Evolutionary conservation across 2,888 invertebrate genomes (phyloP).

Genomic region (Protonemura montana): DNA sequence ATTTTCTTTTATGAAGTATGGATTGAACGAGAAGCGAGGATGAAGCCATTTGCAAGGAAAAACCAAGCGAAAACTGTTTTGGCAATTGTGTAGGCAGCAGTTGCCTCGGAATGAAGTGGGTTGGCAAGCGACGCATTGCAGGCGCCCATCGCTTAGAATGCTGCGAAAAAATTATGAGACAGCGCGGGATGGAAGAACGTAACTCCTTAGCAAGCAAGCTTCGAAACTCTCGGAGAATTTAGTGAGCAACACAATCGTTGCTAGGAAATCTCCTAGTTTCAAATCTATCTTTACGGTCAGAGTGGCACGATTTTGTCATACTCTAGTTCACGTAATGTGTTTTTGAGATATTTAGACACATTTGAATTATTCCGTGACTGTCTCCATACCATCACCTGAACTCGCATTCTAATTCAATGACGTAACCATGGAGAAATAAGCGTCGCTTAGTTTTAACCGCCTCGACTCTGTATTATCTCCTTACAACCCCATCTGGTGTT

Average conservation of each 20-base stretch:
- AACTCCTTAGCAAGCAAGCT: not conserved
- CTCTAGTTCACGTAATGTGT: not conserved
- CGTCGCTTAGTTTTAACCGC: conserved; percentile 10
- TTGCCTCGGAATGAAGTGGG: conserved; percentile 23
- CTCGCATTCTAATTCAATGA: not conserved
- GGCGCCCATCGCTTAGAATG: conserved; percentile 30
- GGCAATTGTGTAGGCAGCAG: not conserved
- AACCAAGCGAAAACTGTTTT: not conserved
- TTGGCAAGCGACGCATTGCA: conserved; percentile 41
- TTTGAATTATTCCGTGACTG: not conserved
- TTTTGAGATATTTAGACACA: not conserved
- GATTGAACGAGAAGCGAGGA: not conserved
- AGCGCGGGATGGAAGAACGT: not conserved
- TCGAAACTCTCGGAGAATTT: not conserved
- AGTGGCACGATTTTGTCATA: not conserved
- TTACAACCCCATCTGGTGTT: conserved; percentile 26
- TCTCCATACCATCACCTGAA: not conserved
- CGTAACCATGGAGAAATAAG: not conserved
- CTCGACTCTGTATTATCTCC: conserved; percentile 19
- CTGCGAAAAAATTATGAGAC: conserved; percentile 33
- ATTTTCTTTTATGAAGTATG: not conserved
- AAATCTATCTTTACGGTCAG: not conserved
- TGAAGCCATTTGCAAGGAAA: not conserved
- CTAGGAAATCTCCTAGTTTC: not conserved
- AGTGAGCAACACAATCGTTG: not conserved